Conservation (phyloP, 2,888 invertebrate genomes). For the Temnothorax rugatulus region DNA sequence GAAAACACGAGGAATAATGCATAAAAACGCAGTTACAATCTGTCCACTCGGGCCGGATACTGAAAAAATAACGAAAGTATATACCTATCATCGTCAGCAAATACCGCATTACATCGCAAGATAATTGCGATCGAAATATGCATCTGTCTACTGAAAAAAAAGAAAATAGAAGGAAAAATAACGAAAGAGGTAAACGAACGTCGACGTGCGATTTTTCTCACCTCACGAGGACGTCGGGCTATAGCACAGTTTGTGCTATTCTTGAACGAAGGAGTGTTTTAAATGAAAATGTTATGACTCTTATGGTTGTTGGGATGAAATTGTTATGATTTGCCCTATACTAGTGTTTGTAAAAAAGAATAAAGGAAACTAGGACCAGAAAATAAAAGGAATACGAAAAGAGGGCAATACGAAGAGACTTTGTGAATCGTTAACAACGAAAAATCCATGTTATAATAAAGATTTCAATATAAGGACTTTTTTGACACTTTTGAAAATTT, state of each 20-base stretch:
- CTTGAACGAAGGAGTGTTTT: conserved; percentile 22
- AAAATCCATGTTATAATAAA: conserved; percentile 3
- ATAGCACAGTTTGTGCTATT: conserved; percentile 7
- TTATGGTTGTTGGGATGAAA: conserved; percentile 25
- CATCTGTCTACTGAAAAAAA: not conserved
- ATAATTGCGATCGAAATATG: conserved; percentile 24
- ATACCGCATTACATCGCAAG: not conserved
- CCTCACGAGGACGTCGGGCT: conserved; percentile 2
- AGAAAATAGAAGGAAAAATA: not conserved
- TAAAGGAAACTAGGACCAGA: not conserved
- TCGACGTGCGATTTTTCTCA: conserved; percentile 36
- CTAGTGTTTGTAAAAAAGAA: not conserved
- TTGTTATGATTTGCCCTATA: not conserved
- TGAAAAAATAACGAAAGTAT: conserved; percentile 25
- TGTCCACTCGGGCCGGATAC: not conserved
- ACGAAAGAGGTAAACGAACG: not conserved
- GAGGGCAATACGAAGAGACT: not conserved
- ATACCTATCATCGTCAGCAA: not conserved
- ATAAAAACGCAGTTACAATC: not conserved
- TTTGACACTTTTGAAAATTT: not conserved
- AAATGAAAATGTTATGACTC: conserved; percentile 41
- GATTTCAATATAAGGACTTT: not conserved
- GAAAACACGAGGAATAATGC: not conserved
- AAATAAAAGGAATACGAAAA: not conserved
- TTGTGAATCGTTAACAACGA: not conserved